These are phyloP conservation scores for Galemys pyrenaicus DNA, from an alignment of 2,113 vertebrate genomes.

Conservation along the genomic window DNA sequence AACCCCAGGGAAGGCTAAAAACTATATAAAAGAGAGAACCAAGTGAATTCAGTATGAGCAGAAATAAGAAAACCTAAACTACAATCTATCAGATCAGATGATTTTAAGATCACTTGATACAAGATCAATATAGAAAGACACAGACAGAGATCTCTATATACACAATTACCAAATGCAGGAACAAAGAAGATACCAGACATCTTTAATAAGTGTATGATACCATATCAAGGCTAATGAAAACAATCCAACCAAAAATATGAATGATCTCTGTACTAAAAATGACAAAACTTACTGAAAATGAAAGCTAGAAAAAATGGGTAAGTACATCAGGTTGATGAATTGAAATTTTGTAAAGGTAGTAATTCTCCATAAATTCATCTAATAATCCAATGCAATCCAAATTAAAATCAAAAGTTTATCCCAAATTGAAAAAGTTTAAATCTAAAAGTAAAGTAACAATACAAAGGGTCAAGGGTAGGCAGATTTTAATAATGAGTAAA, in stretches of 20 bases:
- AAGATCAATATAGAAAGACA: not conserved
- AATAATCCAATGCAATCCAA: not conserved
- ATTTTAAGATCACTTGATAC: constrained; percentile 15
- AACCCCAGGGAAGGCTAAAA: not conserved
- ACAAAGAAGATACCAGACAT: not conserved
- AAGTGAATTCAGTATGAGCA: not conserved
- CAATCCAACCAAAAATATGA: constrained; percentile 14
- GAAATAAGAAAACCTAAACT: constrained; percentile 10
- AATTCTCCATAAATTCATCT: not conserved
- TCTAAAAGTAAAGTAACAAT: constrained; percentile 21
- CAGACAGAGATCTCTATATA: not conserved
- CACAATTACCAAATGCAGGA: not conserved
- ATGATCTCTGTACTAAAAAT: not conserved
- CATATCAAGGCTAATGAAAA: not conserved
- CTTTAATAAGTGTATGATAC: constrained; percentile 1
- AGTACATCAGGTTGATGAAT: not conserved
- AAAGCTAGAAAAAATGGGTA: constrained; percentile 5
- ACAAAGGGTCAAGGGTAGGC: not conserved
- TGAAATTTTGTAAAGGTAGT: not conserved
- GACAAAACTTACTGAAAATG: constrained; percentile 19
- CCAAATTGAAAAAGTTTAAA: not conserved
- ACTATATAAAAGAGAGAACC: constrained; percentile 4
- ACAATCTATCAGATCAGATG: not conserved
- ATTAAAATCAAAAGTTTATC: not conserved
- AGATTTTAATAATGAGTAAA: not conserved